phyloP scores from a whole-genome alignment of 2,797 vertebrate genomes.

The Crenuchus spilurus region DNA sequence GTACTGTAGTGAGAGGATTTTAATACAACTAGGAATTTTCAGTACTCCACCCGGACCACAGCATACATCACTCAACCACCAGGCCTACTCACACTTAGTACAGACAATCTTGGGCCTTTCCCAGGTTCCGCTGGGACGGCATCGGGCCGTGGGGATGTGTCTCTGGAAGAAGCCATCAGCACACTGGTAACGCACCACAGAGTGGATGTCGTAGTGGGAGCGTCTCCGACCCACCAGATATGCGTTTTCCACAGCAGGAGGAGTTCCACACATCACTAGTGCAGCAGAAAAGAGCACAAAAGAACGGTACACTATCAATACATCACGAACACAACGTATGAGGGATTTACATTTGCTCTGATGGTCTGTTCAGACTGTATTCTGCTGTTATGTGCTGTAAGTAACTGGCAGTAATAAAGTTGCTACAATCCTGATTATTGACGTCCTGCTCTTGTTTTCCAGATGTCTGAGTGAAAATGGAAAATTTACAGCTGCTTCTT shows the following conservation, averaged over 20 bases:
- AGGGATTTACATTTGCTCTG: too few species aligned
- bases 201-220: constrained; percentile 90
- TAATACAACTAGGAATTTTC: too few species aligned
- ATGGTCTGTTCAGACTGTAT: too few species aligned
- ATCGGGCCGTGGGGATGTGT: constrained; percentile 87
- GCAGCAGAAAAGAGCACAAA: not conserved
- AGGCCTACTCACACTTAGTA: constrained; percentile 86
- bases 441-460: too few species aligned
- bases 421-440: too few species aligned
- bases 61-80: not conserved
- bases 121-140: constrained; percentile 90
- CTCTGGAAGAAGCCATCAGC: constrained; percentile 88
- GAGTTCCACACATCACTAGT: constrained; percentile 90
- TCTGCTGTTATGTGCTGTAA: too few species aligned
- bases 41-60: too few species aligned
- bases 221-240: constrained; percentile 83
- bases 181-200: constrained; percentile 92
- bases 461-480: too few species aligned
- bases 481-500: too few species aligned
- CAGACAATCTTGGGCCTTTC: constrained; percentile 92
- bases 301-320: not conserved
- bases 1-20: too few species aligned
- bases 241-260: constrained; percentile 87
- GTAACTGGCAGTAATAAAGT: too few species aligned
- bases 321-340: not conserved